These are phyloP conservation scores for Leptopilina boulardi DNA, from an alignment of 1,140 invertebrate species.

Conservation along the genomic window DNA sequence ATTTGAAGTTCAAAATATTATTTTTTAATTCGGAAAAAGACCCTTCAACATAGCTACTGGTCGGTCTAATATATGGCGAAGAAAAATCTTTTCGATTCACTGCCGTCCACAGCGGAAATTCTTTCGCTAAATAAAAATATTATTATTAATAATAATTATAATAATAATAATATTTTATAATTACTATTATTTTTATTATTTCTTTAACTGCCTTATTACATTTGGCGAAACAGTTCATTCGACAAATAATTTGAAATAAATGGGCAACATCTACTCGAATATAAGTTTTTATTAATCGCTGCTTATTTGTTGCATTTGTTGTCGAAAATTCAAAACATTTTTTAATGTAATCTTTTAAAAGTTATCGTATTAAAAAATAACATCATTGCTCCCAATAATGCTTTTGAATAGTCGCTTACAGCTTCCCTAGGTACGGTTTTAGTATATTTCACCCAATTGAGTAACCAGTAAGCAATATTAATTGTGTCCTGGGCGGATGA, in stretches of 20 bases:
- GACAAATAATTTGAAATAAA: background rate
- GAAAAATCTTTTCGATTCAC: no score
- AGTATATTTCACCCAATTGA: background rate
- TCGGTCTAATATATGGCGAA: no score
- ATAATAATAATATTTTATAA: no score
- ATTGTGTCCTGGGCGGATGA: background rate
- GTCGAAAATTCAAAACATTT: background rate
- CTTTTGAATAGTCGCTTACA: background rate
- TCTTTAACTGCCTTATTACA: background rate
- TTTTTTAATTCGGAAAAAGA: no score
- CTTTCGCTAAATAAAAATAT: no score
- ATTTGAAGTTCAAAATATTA: no score
- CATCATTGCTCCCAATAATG: background rate
- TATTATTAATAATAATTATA: no score
- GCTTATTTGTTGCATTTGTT: background rate
- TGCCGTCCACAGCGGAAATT: no score
- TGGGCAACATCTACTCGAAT: background rate
- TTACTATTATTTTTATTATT: no score
- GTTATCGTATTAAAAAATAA: background rate
- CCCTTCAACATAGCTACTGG: no score
- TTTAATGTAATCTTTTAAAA: background rate
- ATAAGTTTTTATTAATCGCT: background rate
- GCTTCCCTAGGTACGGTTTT: background rate
- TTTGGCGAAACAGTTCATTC: background rate
- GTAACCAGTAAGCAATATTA: background rate